phyloP scores from a whole-genome alignment of 2,797 vertebrate genomes.

The Coracias cyanogaster region DNA sequence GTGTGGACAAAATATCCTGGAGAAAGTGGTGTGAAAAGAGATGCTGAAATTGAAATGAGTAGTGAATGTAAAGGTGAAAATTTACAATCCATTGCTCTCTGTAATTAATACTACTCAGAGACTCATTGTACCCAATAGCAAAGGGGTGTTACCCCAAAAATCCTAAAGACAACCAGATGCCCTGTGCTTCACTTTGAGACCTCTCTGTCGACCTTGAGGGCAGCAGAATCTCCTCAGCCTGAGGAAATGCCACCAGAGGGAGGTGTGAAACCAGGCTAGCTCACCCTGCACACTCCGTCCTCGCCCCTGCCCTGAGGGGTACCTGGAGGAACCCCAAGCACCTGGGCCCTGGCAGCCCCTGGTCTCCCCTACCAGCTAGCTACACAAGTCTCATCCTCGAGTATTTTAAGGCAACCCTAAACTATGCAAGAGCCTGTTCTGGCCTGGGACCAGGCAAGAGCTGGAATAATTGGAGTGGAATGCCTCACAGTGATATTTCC shows the following conservation, averaged over 20 bases:
- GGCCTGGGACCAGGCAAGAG: not conserved
- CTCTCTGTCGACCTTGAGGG: not conserved
- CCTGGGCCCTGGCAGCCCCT: not conserved
- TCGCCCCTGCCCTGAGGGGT: not conserved
- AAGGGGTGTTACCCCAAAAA: not conserved
- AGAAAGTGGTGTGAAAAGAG: not conserved
- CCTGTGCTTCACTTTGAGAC: not conserved
- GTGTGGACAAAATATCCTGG: not conserved
- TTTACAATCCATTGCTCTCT: not conserved
- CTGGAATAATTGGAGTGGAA: not conserved
- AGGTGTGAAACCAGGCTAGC: not conserved
- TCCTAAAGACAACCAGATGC: rapidly evolving
- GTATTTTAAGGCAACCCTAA: not conserved
- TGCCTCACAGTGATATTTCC: not conserved
- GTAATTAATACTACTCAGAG: not conserved
- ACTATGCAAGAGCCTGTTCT: not conserved
- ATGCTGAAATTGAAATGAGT: not conserved
- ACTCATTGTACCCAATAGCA: no score
- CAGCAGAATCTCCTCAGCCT: not conserved
- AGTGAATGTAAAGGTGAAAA: not conserved
- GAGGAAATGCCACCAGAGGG: not conserved
- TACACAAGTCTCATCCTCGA: not conserved
- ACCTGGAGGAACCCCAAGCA: not conserved
- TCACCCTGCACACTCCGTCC: rapidly evolving
- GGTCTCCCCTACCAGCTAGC: not conserved